Evolutionary conservation across 2,888 invertebrate species (phyloP).

Genomic region (Meloe dianella): DNA sequence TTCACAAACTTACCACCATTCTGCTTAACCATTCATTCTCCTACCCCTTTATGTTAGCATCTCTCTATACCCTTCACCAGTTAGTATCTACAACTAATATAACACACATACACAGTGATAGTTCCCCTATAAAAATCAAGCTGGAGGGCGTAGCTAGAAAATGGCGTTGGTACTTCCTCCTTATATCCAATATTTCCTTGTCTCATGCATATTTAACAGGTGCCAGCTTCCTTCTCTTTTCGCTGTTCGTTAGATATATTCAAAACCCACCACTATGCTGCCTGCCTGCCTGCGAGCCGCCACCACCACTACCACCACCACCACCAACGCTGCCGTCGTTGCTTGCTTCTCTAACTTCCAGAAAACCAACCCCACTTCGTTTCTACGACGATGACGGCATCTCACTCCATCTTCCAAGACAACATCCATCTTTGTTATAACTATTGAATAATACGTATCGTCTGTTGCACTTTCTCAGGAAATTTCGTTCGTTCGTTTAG

Average conservation of each 20-base stretch:
- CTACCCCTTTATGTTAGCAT: neutral
- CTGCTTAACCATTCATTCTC: neutral
- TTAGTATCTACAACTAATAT: conserved; percentile 19
- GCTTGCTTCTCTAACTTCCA: conserved; percentile 10
- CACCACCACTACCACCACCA: conserved; percentile 15
- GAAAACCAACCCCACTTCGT: conserved; percentile 9
- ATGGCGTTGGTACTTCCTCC: conserved; percentile 55
- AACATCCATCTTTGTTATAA: conserved; percentile 39
- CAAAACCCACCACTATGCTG: conserved; percentile 13
- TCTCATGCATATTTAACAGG: conserved; percentile 58
- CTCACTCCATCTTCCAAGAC: conserved; percentile 41
- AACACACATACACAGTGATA: conserved; percentile 12
- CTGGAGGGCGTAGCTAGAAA: conserved; percentile 54
- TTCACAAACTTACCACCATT: conserved; percentile 12
- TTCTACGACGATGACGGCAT: conserved; percentile 19
- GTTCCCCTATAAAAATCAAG: conserved; percentile 32
- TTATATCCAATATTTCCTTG: conserved; percentile 58
- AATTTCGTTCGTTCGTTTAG: conserved; percentile 1
- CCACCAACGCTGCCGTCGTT: conserved; percentile 19
- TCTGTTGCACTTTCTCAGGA: conserved; percentile 34
- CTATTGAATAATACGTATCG: conserved; percentile 33
- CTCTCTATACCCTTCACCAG: conserved; percentile 7
- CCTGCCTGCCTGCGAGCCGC: too few relatives aligned
- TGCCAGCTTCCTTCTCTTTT: conserved; percentile 42
- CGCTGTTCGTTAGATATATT: conserved; percentile 13